Evolutionary conservation across 2,797 vertebrate genomes (phyloP).

Genomic region (Semaprochilodus insignis): DNA sequence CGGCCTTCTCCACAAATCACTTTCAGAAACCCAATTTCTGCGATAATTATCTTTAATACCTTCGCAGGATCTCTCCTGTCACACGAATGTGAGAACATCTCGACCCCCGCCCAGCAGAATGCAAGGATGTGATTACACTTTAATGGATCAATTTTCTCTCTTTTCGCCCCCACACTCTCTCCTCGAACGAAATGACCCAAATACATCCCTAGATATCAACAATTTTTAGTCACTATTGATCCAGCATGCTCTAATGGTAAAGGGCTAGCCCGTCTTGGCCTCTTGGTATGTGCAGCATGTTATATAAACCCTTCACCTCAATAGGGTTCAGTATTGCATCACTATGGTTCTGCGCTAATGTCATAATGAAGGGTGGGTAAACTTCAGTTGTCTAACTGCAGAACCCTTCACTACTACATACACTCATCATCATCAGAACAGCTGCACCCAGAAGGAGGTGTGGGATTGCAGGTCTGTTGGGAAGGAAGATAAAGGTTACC

Average conservation of each 20-base stretch:
- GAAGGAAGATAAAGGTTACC: too few relatives aligned
- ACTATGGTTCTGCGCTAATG: background rate
- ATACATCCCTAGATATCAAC: background rate
- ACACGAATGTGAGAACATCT: conserved; percentile 34
- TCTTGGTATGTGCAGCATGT: background rate
- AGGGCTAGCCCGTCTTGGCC: background rate
- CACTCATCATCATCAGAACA: too few relatives aligned
- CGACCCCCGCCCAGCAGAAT: background rate
- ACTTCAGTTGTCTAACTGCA: too few relatives aligned
- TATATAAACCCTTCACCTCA: background rate
- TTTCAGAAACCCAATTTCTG: conserved; percentile 29
- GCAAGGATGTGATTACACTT: conserved; percentile 35
- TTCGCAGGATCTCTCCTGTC: conserved; percentile 24
- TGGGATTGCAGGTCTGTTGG: too few relatives aligned
- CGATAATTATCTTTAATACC: conserved; percentile 34
- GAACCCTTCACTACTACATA: too few relatives aligned
- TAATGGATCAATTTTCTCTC: conserved; percentile 40
- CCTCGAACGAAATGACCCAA: conserved; percentile 17
- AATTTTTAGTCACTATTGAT: conserved; percentile 12
- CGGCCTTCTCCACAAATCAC: conserved; percentile 5
- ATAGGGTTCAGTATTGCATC: background rate
- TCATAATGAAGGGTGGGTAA: background rate
- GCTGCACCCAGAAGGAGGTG: too few relatives aligned
- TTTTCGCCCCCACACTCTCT: background rate
- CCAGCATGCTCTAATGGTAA: background rate